Percentiles rank a stretch among this genome's conserved stretches.
These are phyloP conservation scores for Pseudomyrmex gracilis DNA, from an alignment of 1,140 invertebrate species.

Conservation along the genomic window DNA sequence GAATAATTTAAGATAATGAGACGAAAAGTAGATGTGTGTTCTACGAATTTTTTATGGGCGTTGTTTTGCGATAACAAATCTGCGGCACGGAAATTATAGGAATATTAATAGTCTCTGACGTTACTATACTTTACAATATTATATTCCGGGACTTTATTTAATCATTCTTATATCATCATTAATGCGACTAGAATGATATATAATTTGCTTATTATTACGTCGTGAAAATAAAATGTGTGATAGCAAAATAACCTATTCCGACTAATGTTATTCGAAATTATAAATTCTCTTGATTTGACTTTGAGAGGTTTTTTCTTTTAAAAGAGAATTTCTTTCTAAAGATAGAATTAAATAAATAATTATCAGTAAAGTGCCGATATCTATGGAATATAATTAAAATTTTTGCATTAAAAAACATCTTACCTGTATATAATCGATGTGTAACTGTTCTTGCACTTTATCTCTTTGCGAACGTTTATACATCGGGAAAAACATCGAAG, in stretches of 20 bases:
- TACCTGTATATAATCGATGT: not conserved
- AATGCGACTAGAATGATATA: conserved; percentile 18
- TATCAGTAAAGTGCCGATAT: too few species aligned
- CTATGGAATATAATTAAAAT: not conserved
- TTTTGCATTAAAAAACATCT: not conserved
- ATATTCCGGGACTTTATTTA: not conserved
- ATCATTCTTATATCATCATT: too few species aligned
- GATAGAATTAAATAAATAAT: too few species aligned
- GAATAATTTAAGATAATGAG: conserved; percentile 46
- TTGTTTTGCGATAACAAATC: conserved; percentile 32
- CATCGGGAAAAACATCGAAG: not conserved
- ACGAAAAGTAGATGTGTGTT: conserved; percentile 21
- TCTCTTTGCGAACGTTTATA: not conserved
- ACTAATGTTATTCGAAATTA: conserved; percentile 17
- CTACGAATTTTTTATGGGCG: conserved; percentile 17
- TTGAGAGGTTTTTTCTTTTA: conserved; percentile 10
- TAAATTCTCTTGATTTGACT: not conserved
- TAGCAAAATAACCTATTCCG: not conserved
- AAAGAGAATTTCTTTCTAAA: too few species aligned
- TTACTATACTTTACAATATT: not conserved
- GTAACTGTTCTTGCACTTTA: not conserved
- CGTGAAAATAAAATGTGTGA: not conserved
- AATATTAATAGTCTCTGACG: conserved; percentile 40
- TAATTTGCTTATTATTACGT: not conserved
- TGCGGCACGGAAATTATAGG: conserved; percentile 30